phyloP scores from a whole-genome alignment of 2,888 invertebrate species.

The Cephus rjabovi region DNA sequence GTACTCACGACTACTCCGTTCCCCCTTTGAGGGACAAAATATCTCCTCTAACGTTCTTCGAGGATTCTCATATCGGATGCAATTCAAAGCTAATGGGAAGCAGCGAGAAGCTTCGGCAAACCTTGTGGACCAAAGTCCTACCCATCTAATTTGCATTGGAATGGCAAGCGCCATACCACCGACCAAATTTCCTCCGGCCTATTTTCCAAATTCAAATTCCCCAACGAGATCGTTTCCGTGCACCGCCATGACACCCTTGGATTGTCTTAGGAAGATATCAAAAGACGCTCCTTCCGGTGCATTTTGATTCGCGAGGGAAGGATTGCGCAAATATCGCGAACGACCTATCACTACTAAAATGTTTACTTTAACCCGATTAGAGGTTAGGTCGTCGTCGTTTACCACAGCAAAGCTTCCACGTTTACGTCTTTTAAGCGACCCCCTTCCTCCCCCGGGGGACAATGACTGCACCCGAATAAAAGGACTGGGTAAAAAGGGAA shows the following conservation, averaged over 20 bases:
- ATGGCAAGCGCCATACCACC: constrained; percentile 32
- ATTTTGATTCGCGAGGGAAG: not conserved
- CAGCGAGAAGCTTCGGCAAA: constrained; percentile 11
- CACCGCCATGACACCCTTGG: not conserved
- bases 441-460: not conserved
- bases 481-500: not conserved
- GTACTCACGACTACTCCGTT: not conserved
- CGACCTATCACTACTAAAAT: not conserved
- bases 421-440: not conserved
- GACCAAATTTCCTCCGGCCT: constrained; percentile 33
- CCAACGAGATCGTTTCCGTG: not conserved
- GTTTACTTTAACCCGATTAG: too few relatives aligned
- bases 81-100: constrained; percentile 36
- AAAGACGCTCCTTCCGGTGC: not conserved
- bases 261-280: not conserved
- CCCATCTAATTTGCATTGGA: constrained; percentile 44
- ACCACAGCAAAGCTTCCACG: not conserved
- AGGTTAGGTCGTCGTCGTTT: not conserved
- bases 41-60: constrained; percentile 23
- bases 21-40: constrained; percentile 13
- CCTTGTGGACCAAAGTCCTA: constrained; percentile 22
- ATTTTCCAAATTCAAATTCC: constrained; percentile 40
- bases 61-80: constrained; percentile 34
- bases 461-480: not conserved
- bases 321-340: too few relatives aligned